These are phyloP conservation scores for Anthophora plumipes DNA, from an alignment of 2,888 invertebrate genomes.

Conservation along the genomic window DNA sequence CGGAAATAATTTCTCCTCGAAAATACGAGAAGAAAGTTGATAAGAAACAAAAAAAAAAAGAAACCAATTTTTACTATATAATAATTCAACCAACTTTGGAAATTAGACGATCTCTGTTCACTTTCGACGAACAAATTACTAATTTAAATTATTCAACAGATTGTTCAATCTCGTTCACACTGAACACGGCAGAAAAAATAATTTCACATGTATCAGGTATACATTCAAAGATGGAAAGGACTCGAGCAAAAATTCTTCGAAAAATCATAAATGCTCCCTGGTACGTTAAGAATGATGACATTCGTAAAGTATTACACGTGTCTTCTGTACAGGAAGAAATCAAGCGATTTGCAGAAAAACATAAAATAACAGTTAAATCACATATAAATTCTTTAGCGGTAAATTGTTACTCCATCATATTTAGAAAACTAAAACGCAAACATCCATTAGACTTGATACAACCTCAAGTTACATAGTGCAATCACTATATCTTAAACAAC, in stretches of 20 bases:
- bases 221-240: not conserved
- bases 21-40: too few relatives aligned
- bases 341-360: not conserved
- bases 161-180: not conserved
- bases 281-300: not conserved
- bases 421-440: not conserved
- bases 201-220: conserved; percentile 1
- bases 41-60: not conserved
- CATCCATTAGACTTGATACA: not conserved
- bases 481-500: not conserved
- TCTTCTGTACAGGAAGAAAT: not conserved
- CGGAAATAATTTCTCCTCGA: too few relatives aligned
- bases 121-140: not conserved
- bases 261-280: not conserved
- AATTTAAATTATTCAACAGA: not conserved
- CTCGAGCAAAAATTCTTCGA: not conserved
- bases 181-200: conserved; percentile 5
- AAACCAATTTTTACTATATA: not conserved
- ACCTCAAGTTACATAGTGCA: not conserved
- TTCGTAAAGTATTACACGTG: not conserved
- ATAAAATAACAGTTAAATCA: too few relatives aligned
- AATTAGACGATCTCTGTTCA: not conserved
- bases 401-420: too few relatives aligned
- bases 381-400: too few relatives aligned
- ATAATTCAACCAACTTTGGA: not conserved